These are phyloP conservation scores for Pseudomyrmex pallidus DNA, from an alignment of 1,140 invertebrate genomes.

Conservation along the genomic window DNA sequence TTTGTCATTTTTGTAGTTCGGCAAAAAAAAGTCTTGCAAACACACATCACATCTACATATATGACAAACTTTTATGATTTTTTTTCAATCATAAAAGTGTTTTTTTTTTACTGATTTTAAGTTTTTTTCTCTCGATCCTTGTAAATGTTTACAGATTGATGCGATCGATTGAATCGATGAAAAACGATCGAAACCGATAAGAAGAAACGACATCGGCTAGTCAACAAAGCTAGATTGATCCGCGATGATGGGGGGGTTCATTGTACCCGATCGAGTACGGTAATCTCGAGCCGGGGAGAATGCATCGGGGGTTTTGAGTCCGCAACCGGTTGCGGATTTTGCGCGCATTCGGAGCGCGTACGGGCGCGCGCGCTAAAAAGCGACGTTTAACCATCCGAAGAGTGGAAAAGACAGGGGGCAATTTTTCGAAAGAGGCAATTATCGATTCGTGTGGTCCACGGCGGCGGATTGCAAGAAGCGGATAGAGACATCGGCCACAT, in stretches of 20 bases:
- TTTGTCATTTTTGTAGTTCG: no score
- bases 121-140: no score
- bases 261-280: slow-evolving; percentile 26
- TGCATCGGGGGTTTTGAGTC: background rate
- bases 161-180: background rate
- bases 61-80: no score
- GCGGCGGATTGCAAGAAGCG: slow-evolving; percentile 77
- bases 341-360: slow-evolving; percentile 77
- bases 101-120: no score
- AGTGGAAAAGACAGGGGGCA: slow-evolving; percentile 81
- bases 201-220: background rate
- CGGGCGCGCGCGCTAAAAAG: slow-evolving; percentile 78
- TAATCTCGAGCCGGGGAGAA: slow-evolving; percentile 21
- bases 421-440: slow-evolving; percentile 83
- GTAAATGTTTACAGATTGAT: background rate
- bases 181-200: background rate
- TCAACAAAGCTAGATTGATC: background rate
- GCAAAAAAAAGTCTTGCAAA: no score
- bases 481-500: slow-evolving; percentile 85
- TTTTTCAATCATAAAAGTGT: no score
- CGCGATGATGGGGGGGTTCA: slow-evolving; percentile 9
- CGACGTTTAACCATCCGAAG: slow-evolving; percentile 74
- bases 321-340: slow-evolving; percentile 73
- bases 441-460: slow-evolving; percentile 85
- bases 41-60: no score